Evolutionary conservation across 1,140 invertebrate species (phyloP), one percentile per base, ranked within the genome.

Genomic region (Coptotermes formosanus): DNA sequence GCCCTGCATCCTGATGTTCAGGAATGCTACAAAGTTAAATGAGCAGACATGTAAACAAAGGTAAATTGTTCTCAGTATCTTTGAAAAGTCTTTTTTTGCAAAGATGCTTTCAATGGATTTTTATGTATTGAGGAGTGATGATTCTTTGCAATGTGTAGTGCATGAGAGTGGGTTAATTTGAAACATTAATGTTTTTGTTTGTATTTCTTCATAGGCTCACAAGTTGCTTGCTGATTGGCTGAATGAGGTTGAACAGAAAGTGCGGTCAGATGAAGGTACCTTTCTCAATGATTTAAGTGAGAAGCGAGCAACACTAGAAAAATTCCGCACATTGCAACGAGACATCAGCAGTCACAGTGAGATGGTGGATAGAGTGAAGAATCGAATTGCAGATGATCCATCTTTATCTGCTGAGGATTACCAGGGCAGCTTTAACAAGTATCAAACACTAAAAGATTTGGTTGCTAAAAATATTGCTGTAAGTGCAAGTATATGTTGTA

Each of bases 241-340:
- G 44, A 94, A 97, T 87, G 97, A 98, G 88, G 94, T 96, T 84
- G 95, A 97, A 89, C 93, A 94, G n/a, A 97, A 97, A 91, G 93
- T 97, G 4, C 94, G 95, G 88, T 92, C 94, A 25, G 94, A 94
- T 83, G 94, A 95, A 87, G 90, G 90, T 84, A 88, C 91, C n/a
- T 87, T 89, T 64, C 93, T 96, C 21, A 96, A 96, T 88, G 97
- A 98, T 90, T 91, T 98, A 19, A 96, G 96, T 87, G 97, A 98
- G 89, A 98, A 98, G 91, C 95, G 96, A 87, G 95, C 96, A 7
- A 94, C 96, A 32, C 88, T 97, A 7, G 97, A 98, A 89, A 97
- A 97, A 90, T 96, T 96, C 89, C 94, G 94, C 88, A 94, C 94
- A 0, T 93, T 97, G 64, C 94, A 95, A 87, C 93, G 95, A 84